phyloP scores from a whole-genome alignment of 1,140 invertebrate genomes.

The Scaptodrosophila lebanonensis region DNA sequence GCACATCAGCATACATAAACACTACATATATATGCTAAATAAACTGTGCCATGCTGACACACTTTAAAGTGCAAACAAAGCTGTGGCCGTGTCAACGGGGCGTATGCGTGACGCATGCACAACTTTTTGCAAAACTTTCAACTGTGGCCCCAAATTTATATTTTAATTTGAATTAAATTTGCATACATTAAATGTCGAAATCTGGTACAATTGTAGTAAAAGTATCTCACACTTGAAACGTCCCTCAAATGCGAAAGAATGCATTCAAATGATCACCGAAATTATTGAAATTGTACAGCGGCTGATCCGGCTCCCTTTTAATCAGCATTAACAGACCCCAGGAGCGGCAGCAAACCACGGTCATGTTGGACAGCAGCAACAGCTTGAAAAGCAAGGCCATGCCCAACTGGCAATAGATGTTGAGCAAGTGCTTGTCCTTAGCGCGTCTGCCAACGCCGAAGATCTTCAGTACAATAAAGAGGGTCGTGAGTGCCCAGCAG shows the following conservation, averaged over 20 bases:
- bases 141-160: conserved; percentile 1
- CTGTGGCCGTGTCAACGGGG: neutral
- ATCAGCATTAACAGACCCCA: neutral
- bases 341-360: neutral
- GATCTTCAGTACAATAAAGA: neutral
- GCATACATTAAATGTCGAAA: too few relatives aligned
- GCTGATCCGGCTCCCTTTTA: neutral
- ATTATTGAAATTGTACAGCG: conserved; percentile 8
- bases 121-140: too few relatives aligned
- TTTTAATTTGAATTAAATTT: neutral
- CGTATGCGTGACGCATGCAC: conserved; percentile 12
- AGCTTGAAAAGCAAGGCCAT: conserved; percentile 20
- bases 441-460: neutral
- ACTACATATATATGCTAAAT: too few relatives aligned
- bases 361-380: conserved; percentile 4
- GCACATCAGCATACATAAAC: too few relatives aligned
- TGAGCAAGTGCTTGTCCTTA: neutral
- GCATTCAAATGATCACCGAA: conserved; percentile 28
- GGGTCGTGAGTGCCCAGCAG: conserved; percentile 9
- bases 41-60: too few relatives aligned
- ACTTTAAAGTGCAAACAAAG: conserved; percentile 19
- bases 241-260: conserved; percentile 11
- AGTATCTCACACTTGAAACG: neutral
- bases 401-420: neutral
- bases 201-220: neutral